A percentile compares a stretch with the other conserved stretches of the same genome.
Evolutionary conservation across 2,113 vertebrate species (phyloP).

Genomic region (Nycticebus coucang): DNA sequence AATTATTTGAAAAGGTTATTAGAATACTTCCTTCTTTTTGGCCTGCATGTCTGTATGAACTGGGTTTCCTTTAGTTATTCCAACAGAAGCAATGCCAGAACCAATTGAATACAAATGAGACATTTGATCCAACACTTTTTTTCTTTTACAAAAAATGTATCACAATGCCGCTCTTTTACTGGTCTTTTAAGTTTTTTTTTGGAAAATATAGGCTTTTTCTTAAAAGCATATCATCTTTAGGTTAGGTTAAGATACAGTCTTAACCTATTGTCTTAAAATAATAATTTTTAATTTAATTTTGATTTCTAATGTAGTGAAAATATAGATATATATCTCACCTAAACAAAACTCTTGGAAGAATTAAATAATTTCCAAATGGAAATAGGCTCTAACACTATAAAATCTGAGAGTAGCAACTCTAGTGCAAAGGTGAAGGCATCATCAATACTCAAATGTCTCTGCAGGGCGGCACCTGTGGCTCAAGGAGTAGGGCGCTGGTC

Average conservation of each 20-base stretch:
- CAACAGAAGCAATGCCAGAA: background rate
- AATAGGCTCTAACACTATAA: background rate
- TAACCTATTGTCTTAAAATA: background rate
- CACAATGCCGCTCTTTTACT: background rate
- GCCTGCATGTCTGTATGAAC: too few relatives aligned
- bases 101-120: background rate
- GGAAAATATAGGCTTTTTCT: background rate
- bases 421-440: background rate
- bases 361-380: background rate
- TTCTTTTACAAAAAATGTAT: background rate
- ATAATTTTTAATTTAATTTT: background rate
- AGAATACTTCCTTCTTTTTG: background rate
- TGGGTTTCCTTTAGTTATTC: background rate
- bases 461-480: too few relatives aligned
- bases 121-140: background rate
- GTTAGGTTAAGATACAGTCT: background rate
- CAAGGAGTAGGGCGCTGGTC: too few relatives aligned
- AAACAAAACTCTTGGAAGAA: background rate
- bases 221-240: background rate
- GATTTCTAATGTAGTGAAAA: background rate
- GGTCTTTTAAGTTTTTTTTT: background rate
- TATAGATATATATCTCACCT: background rate
- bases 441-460: background rate
- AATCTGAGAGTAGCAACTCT: background rate
- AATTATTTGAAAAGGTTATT: background rate